Conservation (phyloP, 2,797 vertebrate species). For the Momotus momota region DNA sequence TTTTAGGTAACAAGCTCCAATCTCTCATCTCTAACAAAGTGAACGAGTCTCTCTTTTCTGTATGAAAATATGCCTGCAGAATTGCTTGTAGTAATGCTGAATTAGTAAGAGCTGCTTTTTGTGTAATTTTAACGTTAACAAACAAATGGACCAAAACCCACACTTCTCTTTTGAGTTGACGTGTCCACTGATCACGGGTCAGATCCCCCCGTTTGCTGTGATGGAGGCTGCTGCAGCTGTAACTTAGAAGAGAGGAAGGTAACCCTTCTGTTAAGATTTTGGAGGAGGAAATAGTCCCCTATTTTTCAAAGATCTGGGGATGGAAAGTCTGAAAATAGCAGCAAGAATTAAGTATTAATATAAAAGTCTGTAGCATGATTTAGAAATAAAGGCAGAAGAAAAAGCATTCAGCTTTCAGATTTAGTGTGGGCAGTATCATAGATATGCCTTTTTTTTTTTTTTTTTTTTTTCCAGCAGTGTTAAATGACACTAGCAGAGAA, state of each 20-base stretch:
- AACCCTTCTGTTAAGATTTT: background rate
- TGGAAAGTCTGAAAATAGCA: background rate
- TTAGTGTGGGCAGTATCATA: background rate
- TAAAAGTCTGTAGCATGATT: background rate
- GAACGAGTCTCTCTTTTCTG: background rate
- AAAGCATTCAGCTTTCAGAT: background rate
- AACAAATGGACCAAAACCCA: background rate
- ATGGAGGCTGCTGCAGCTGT: constrained; percentile 26
- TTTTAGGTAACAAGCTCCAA: background rate
- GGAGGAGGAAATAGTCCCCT: background rate
- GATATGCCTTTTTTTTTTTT: background rate
- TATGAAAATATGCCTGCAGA: background rate
- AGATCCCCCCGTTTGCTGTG: background rate
- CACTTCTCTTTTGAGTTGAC: constrained; percentile 1
- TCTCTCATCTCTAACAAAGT: background rate
- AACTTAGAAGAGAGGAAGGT: background rate
- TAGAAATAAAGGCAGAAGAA: background rate
- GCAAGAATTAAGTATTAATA: background rate
- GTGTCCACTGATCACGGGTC: background rate
- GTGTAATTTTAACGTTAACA: background rate
- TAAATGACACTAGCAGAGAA: background rate
- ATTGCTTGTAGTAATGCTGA: background rate
- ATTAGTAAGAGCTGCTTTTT: background rate
- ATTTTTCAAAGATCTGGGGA: background rate
- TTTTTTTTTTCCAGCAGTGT: background rate